Evolutionary conservation across 2,797 vertebrate species (phyloP), one percentile per base, ranked within the genome.

Genomic region (Rousettus madagascariensis): DNA sequence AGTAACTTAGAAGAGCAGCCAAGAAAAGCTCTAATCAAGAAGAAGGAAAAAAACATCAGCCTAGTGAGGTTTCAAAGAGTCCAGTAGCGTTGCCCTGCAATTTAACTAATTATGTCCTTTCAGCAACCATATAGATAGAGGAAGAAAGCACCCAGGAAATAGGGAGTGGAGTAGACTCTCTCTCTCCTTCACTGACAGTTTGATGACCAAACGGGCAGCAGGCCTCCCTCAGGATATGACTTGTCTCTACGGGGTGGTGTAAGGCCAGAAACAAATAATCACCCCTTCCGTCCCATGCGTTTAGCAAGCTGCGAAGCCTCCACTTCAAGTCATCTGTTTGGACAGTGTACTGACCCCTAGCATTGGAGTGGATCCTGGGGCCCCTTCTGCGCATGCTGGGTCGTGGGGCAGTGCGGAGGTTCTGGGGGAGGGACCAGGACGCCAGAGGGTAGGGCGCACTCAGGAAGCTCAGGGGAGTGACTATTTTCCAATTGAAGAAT

Each of bases 1-100:
- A 97, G 91, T 83, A 91, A 92, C 84, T 93, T 66, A 89, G 77
- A 96, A 86, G 12, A 59, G 53, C 43, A 89, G 95, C 96, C 92
- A 96, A 86, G 93, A 91, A 93, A 71, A 91, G 55, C 65, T 92
- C 72, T 82, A 66, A 53, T 80, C 10, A n/a, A 89, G 68, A 51
- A 66, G 74, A 74, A 93, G 84, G 94, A 86, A 94, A 95, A 97
- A 97, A 28, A 46, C 20, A 57, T 17, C 71, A 66, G 22, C 41
- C 61, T 61, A 15, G 46, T 17, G 49, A 88, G 51, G 38, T 89
- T 89, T 80, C 92, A 63, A 61, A 86, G 86, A 69, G 51, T 55
- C 86, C 43, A 28, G 51, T 1, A 78, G 68, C 8, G 59, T 65
- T 16, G 0, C 19, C 66, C 74, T 75, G 26, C 53, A 43, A 17